Evolutionary conservation across 92 coral and sea anemone species (phyloP), one percentile per base, ranked within the genome.

Genomic region (Anthopleura xanthogrammica): DNA sequence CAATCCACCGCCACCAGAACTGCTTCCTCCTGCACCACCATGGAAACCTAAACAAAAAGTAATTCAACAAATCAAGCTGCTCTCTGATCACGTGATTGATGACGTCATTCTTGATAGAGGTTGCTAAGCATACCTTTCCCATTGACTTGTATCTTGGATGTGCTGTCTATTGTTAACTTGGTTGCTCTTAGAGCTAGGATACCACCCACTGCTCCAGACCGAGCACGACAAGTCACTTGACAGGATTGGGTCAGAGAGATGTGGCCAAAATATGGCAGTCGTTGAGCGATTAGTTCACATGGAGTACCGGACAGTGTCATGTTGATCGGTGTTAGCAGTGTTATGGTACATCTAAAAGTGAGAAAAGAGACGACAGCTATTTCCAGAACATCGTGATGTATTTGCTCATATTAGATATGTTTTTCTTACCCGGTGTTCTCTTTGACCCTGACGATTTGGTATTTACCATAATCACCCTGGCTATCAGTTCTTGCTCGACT

Each of bases 1-100:
- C 60, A 82, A 86, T 2, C 95, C 95, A 40, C 95, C 95, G 39
- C 90, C 88, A 70, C 95, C 95, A 56, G 90, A 83, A 72, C 77
- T 29, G 87, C 80, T 86, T 41, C 95, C 95, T 8, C 90, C 92
- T 22, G 79, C 77, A 39, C 94, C 94, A 41, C 94, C 94, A 42
- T 29, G 88, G 71, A 79, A 86, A 22, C 94, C 94, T 91, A 17
- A 23, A 70, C 19, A 58, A 1, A 17, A 19, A 58, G 14, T 62
- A 4, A 62, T 62, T 20, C 0, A 23, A 23, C 9, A 14, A 58
- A 58, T 16, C n/a, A 58, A 58, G 64, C 9, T 8, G 29, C 29
- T n/a, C 36, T n/a, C 70, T 62, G 1, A 23, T 20, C 11, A 62
- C 36, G 29, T 22, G 70, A 20, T 9, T 20, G 2, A 62, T 22